phyloP scores from a whole-genome alignment of 2,888 invertebrate genomes.

The Polietes domitor region DNA sequence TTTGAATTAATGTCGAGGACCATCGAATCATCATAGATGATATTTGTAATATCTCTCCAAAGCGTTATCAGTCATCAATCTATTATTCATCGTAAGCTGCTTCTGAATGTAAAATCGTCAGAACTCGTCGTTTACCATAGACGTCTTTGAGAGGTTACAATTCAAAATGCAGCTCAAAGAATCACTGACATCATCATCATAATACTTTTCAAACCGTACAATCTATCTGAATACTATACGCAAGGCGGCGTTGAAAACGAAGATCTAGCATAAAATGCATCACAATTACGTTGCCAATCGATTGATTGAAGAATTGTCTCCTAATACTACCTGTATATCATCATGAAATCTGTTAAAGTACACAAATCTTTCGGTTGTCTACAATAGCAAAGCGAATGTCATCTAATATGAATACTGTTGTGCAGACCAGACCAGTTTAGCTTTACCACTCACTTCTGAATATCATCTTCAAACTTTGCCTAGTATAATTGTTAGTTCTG shows the following conservation, averaged over 20 bases:
- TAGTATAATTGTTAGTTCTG: neutral
- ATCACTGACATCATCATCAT: slow-evolving; percentile 13
- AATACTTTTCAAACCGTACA: neutral
- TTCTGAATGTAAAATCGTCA: neutral
- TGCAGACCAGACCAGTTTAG: slow-evolving; percentile 35
- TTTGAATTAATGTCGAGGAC: slow-evolving; percentile 7
- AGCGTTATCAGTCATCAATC: neutral
- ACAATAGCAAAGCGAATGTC: slow-evolving; percentile 56
- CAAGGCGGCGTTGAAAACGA: neutral
- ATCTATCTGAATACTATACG: neutral
- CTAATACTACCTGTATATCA: neutral
- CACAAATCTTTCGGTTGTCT: neutral
- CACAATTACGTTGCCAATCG: neutral
- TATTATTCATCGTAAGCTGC: neutral
- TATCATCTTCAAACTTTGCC: neutral
- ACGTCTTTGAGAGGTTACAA: neutral
- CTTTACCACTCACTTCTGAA: neutral
- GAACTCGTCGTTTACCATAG: neutral
- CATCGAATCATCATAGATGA: neutral
- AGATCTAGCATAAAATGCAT: neutral
- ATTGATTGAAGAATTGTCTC: neutral
- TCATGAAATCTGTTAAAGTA: slow-evolving; percentile 33
- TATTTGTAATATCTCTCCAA: neutral
- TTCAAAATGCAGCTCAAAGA: neutral
- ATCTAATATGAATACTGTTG: slow-evolving; percentile 59